Percentiles rank a stretch among this genome's conserved stretches.
These are phyloP conservation scores for Tanytarsus gracilentus DNA, from an alignment of 2,888 invertebrate genomes.

Conservation along the genomic window DNA sequence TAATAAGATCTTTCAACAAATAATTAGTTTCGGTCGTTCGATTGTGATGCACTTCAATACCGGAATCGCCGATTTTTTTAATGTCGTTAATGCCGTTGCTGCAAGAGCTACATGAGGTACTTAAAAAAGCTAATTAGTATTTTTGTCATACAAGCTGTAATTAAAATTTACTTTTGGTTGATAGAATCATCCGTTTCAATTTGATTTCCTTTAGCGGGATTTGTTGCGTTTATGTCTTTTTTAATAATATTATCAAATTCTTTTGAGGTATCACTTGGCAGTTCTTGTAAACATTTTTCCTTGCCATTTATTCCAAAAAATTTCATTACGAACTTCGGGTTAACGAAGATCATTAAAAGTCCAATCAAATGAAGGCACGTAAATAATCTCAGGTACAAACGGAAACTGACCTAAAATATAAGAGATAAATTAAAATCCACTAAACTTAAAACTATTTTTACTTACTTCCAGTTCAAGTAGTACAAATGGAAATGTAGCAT, in stretches of 20 bases:
- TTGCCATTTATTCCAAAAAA: slow-evolving; percentile 35
- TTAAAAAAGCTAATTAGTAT: too few species aligned
- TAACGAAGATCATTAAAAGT: slow-evolving; percentile 39
- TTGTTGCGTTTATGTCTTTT: too few species aligned
- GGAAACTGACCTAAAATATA: slow-evolving; percentile 48
- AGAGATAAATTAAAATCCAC: not conserved
- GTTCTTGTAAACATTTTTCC: not conserved
- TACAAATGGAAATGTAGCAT: slow-evolving; percentile 86
- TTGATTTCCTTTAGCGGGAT: too few species aligned
- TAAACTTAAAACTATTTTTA: slow-evolving; percentile 32
- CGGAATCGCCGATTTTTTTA: slow-evolving; percentile 17
- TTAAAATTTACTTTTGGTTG: too few species aligned
- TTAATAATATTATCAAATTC: too few species aligned
- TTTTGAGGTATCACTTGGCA: not conserved
- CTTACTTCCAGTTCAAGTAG: slow-evolving; percentile 80
- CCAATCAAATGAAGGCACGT: slow-evolving; percentile 45
- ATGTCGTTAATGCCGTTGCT: not conserved
- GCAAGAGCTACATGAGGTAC: not conserved
- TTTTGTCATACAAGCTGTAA: too few species aligned
- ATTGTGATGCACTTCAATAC: not conserved
- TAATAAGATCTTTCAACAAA: slow-evolving; percentile 19
- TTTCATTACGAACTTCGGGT: slow-evolving; percentile 40
- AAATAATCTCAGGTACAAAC: slow-evolving; percentile 44
- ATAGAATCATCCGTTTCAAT: too few species aligned
- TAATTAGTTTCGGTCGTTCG: slow-evolving; percentile 18